Evolutionary conservation across 2,797 vertebrate species (phyloP).

Genomic region (Mormyrops attenuatus): DNA sequence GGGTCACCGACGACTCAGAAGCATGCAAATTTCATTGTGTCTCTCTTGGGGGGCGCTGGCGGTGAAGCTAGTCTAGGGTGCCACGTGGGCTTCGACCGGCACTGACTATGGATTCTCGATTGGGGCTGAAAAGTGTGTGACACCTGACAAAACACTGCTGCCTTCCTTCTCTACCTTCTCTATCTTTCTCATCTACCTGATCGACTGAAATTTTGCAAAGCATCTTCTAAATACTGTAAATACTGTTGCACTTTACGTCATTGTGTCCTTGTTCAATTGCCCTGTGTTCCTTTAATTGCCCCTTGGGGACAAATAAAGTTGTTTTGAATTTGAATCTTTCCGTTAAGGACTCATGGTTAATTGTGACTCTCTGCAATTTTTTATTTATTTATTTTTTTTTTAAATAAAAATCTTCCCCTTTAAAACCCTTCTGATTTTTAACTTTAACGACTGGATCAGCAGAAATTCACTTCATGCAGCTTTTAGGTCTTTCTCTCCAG

Average conservation of each 20-base stretch:
- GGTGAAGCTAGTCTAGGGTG: background rate
- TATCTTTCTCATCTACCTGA: background rate
- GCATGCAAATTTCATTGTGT: background rate
- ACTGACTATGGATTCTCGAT: background rate
- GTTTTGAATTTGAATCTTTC: too few species aligned
- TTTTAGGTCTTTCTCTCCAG: constrained; percentile 18
- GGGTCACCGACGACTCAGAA: background rate
- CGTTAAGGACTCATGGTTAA: background rate
- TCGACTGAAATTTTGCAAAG: background rate
- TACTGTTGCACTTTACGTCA: background rate
- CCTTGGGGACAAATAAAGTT: too few species aligned
- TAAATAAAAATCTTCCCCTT: background rate
- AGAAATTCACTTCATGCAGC: background rate
- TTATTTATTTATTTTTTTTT: too few species aligned
- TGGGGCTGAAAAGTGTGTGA: background rate
- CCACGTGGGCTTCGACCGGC: background rate
- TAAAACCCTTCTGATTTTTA: background rate
- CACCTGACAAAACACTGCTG: background rate
- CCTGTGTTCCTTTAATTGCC: too few species aligned
- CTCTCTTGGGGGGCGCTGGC: background rate
- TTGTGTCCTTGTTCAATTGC: too few species aligned
- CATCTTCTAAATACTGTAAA: background rate
- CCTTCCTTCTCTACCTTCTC: background rate
- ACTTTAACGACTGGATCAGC: background rate
- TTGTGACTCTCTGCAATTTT: background rate